phyloP scores from a whole-genome alignment of 2,113 vertebrate species.

The Stigmatopora nigra region DNA sequence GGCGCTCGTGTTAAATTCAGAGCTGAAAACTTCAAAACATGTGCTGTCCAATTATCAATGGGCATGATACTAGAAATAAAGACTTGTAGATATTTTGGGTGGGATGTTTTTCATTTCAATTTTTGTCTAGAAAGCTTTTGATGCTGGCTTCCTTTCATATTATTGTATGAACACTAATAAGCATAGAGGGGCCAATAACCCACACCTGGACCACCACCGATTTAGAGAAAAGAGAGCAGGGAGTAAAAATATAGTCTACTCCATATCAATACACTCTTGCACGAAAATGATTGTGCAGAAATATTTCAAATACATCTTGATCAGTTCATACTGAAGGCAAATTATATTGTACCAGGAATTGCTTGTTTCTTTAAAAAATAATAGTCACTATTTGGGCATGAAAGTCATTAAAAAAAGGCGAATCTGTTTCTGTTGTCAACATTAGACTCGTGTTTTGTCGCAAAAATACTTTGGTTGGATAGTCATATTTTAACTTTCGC shows the following conservation, averaged over 20 bases:
- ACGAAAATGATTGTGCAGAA: too few species aligned
- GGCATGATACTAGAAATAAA: background rate
- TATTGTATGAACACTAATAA: background rate
- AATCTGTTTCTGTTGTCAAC: too few species aligned
- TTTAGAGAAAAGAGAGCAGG: background rate
- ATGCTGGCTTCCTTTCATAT: background rate
- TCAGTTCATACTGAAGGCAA: too few species aligned
- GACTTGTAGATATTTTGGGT: background rate
- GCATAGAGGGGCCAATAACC: background rate
- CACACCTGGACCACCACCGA: background rate
- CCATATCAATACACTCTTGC: background rate
- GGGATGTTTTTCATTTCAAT: background rate
- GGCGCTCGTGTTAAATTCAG: background rate
- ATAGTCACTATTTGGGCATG: too few species aligned
- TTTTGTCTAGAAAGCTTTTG: background rate
- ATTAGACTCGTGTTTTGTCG: too few species aligned
- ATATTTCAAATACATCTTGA: too few species aligned
- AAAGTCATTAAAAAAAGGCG: too few species aligned
- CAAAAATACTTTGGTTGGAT: too few species aligned
- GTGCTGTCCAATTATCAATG: background rate
- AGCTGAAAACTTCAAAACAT: background rate
- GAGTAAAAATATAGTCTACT: background rate
- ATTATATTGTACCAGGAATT: too few species aligned
- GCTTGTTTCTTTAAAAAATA: too few species aligned
- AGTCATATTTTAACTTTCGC: too few species aligned